These are phyloP conservation scores for Ibycter americanus DNA, from an alignment of 2,797 vertebrate species.

Conservation along the genomic window DNA sequence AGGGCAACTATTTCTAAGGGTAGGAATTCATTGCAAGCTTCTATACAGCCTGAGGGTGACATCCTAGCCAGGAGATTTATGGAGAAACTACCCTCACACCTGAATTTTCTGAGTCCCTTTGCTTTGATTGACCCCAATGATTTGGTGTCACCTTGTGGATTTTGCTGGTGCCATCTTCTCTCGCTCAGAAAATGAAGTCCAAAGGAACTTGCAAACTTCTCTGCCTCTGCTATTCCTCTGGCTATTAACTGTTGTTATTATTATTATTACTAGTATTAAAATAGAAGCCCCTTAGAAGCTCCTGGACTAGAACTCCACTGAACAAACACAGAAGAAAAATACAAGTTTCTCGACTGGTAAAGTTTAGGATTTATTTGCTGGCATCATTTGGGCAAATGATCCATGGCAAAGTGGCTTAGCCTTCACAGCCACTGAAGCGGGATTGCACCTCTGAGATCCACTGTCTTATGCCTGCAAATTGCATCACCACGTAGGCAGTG, in stretches of 20 bases:
- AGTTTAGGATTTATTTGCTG: neutral
- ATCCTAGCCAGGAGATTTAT: conserved; percentile 1
- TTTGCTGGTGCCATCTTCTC: neutral
- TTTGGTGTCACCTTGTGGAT: conserved; percentile 26
- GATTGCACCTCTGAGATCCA: neutral
- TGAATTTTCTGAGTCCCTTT: neutral
- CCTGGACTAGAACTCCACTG: neutral
- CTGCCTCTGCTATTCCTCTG: neutral
- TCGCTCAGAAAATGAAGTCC: neutral
- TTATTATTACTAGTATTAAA: neutral
- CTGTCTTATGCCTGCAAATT: neutral
- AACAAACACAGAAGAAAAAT: neutral
- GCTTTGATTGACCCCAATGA: conserved; percentile 15
- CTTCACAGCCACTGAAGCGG: neutral
- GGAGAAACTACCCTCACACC: neutral
- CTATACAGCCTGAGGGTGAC: conserved; percentile 11
- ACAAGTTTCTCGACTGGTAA: neutral
- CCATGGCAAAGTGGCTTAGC: neutral
- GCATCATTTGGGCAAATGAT: neutral
- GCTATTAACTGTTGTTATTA: neutral
- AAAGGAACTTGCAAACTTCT: neutral
- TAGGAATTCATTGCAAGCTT: neutral
- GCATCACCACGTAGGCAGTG: neutral
- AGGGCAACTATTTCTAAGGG: conserved; percentile 18
- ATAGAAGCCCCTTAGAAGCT: neutral